A percentile compares a stretch with the other conserved stretches of the same genome.
Conservation (phyloP, 64 coral and sea anemone species). For the Stichodactyla mertensii region DNA sequence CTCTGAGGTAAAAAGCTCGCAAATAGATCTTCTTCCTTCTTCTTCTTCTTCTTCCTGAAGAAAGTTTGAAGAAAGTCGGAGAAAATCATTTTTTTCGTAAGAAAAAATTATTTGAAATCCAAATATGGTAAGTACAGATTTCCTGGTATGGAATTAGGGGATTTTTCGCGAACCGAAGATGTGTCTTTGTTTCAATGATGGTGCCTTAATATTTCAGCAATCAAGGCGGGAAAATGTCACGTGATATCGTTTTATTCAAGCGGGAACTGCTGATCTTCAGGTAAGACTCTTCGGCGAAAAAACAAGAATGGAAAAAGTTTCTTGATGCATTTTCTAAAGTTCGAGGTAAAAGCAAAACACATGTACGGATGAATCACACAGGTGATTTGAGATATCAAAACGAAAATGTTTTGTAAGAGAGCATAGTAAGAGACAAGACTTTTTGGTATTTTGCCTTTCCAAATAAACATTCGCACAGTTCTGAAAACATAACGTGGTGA, state of each 20-base stretch:
- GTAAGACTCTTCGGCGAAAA: not conserved
- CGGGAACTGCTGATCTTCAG: not conserved
- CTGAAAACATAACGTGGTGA: not conserved
- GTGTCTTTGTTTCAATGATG: no score
- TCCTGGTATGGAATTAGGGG: no score
- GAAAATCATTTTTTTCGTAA: no score
- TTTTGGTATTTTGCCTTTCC: not conserved
- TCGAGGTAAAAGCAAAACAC: not conserved
- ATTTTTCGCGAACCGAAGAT: no score
- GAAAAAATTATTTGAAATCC: no score
- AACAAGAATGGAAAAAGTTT: not conserved
- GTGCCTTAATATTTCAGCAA: not conserved
- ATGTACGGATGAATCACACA: not conserved
- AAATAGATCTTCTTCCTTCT: no score
- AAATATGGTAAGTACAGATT: no score
- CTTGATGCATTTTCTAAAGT: not conserved
- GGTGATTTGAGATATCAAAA: not conserved
- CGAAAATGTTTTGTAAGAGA: not conserved
- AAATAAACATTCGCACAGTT: not conserved
- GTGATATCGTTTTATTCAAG: not conserved
- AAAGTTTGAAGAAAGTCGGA: no score
- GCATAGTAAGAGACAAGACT: not conserved
- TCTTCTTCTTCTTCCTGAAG: no score
- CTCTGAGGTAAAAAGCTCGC: no score
- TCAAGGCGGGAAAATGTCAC: not conserved